Base-by-base conservation (phyloP, 2,797 vertebrate species). In the Gymnopithys bicolor region DNA sequence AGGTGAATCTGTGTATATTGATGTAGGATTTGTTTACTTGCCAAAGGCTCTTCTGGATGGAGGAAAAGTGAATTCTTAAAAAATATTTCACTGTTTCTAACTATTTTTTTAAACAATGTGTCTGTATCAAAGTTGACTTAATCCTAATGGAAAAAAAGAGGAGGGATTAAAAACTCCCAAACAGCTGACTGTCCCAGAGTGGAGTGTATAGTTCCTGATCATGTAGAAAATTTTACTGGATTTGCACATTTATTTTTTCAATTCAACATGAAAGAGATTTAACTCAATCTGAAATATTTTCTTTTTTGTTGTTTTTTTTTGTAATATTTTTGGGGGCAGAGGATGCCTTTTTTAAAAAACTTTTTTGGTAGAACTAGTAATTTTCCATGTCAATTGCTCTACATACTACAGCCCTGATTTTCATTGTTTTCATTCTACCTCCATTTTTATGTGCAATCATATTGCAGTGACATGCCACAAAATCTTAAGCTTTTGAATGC, bases 311-410 rank as follows among this genome's bases (percentile, higher is more conserved):
- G 17, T 17, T 43, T 17, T 39, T 64, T 9, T 8, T 21, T 63
- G 11, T 5, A 58, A 13, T 30, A 52, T 59, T 60, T 87, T 11
- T 0, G 4, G 2, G 3, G 5, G 11, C 2, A 11, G 6, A 4
- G 3, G 2, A 27, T 63, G 15, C 45, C 11, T 43, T 2, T 37
- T 51, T 82, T 76, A 16, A 41, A 41, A 41, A 41, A 16, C 7
- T 41, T 41, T 67, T 73, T 48, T 60, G 8, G 5, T n/a, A 67
- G 19, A 52, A 19, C 18, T 77, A 75, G 28, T 15, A 73, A 41
- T 62, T 82, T 81, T 82, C 13, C 3, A 0, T 60, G n/a, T 48
- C 13, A 14, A 3, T 74, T 80, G 10, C 12, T 43, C 19, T 51
- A 51, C 13, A 4, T 55, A 16, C 13, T 56, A 22, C 32, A 64